Base-by-base conservation (phyloP, 2,797 vertebrate genomes). In the Bucorvus abyssinicus region DNA sequence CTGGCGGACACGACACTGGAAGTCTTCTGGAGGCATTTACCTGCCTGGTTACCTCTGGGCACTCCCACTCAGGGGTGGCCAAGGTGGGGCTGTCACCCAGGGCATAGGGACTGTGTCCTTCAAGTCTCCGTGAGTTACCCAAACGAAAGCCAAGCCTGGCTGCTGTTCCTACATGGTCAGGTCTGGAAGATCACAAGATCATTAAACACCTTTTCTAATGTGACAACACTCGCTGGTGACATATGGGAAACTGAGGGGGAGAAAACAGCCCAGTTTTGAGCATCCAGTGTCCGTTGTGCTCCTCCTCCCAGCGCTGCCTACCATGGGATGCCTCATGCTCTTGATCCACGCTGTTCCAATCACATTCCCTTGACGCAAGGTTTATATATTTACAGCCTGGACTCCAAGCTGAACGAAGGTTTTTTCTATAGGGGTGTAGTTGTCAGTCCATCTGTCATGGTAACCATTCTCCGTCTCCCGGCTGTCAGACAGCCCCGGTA, bases 371-470 rank as follows among this genome's bases (percentile, higher is more conserved):
- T 73, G 69, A 44, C 55, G 32, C 49, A 71, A 89, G 83, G 32
- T 87, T 91, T 91, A 32, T 84, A 10, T 76, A 87, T 94, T 90
- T 95, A 91, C 85, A 95, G 78, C 63, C 47, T 68, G 61, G 83
- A 78, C 83, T 94, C 82, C 52, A 79, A 76, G 36, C 84, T 61
- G 63, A 91, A 92, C 80, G n/a, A 81, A 83, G 50, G 67, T 91
- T 95, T 95, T 87, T 94, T 90, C 92, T 93, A 59, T 59, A 84
- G 90, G 81, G 94, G 75, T 81, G 53, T 38, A 63, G 78, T 74
- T 90, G 89, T 95, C 91, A 86, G 89, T 93, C 85, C 95, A 96
- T 95, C 95, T 94, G 93, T 96, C 94, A 94, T 30, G 18, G 83
- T 82, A 87, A 45, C 89, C 86, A 70, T 83, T 84, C 86, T 70